Evolutionary conservation across 30 jellyfish, hydroid and myxozoan species (phyloP).

Genomic region (Rhopilema esculentum): DNA sequence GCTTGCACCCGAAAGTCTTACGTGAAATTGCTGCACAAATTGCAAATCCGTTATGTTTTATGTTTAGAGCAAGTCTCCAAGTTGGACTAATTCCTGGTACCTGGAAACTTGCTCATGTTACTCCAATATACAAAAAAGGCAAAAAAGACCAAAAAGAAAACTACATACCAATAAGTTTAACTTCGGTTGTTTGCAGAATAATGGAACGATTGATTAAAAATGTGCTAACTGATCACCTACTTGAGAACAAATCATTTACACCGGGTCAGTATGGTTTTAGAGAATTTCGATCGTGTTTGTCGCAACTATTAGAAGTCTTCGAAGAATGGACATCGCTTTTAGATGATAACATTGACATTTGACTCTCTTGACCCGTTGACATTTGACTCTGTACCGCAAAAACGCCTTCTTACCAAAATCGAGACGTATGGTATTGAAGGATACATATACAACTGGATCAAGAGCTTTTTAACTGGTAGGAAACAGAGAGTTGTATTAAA

Average conservation of each 20-base stretch:
- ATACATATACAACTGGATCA: no score
- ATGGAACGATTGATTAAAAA: background rate
- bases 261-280: conserved; percentile 19
- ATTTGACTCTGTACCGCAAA: conserved; percentile 34
- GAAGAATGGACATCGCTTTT: conserved; percentile 11
- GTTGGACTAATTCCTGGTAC: no score
- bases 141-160: no score
- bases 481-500: conserved; percentile 30
- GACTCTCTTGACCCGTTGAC: background rate
- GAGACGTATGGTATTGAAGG: background rate
- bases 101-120: no score
- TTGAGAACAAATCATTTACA: background rate
- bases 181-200: background rate
- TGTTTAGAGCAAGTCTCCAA: no score
- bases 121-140: no score
- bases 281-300: conserved; percentile 5
- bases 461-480: conserved; percentile 30
- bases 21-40: no score
- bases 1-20: no score
- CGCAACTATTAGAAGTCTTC: conserved; percentile 25
- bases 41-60: no score
- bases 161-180: no score
- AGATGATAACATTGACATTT: conserved; percentile 3
- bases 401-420: conserved; percentile 7
- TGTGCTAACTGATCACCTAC: background rate